phyloP scores from a whole-genome alignment of 2,797 vertebrate species.

The Schizothorax lantsangensis region DNA sequence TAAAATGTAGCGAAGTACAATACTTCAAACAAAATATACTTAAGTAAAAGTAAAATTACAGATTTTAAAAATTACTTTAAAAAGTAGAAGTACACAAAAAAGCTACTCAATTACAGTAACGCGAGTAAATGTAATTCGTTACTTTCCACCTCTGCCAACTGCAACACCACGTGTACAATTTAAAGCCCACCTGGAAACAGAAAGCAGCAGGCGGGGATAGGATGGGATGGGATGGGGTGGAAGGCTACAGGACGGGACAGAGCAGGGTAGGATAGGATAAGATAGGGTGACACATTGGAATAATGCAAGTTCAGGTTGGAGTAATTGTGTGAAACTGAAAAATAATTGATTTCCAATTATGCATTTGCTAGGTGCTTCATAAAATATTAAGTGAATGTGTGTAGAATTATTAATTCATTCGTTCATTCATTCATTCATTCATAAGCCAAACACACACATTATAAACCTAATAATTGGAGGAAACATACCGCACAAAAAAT shows the following conservation, averaged over 20 bases:
- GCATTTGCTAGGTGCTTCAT: neutral
- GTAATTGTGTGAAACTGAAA: neutral
- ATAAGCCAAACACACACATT: neutral
- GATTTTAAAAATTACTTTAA: too few species aligned
- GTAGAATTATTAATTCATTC: neutral
- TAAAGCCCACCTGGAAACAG: slow-evolving; percentile 42
- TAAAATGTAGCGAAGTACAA: too few species aligned
- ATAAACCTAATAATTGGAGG: neutral
- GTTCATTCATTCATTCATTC: neutral
- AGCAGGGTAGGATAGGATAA: neutral
- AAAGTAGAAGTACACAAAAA: too few species aligned
- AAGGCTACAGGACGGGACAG: neutral
- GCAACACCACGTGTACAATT: slow-evolving; percentile 29
- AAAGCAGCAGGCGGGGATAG: neutral
- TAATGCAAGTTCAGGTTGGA: neutral
- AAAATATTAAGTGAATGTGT: neutral
- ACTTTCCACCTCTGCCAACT: too few species aligned
- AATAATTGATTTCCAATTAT: neutral
- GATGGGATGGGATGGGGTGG: neutral
- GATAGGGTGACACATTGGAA: neutral
- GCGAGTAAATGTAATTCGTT: too few species aligned
- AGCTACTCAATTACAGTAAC: too few species aligned
- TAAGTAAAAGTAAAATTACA: too few species aligned
- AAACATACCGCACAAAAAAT: neutral
- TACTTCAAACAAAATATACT: too few species aligned